Percentiles rank a stretch among this genome's conserved stretches.
These are phyloP conservation scores for Baccha elongata DNA, from an alignment of 2,888 invertebrate species.

Conservation along the genomic window DNA sequence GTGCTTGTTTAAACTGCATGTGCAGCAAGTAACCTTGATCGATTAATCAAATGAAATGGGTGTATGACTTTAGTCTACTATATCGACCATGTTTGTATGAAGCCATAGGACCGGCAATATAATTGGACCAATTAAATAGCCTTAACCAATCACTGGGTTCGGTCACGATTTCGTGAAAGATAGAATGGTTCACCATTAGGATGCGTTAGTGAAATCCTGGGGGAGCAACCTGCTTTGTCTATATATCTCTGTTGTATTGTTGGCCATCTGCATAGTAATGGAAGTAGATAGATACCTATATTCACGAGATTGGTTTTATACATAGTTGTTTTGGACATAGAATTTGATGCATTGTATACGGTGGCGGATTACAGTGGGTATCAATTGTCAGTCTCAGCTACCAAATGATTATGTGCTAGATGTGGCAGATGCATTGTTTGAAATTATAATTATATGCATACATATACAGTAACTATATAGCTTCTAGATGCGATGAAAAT, in stretches of 20 bases:
- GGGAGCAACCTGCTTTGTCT: constrained; percentile 65
- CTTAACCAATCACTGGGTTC: constrained; percentile 70
- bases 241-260: constrained; percentile 32
- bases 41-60: constrained; percentile 73
- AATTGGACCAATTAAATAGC: constrained; percentile 72
- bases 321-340: constrained; percentile 10
- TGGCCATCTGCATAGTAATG: constrained; percentile 68
- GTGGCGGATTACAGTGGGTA: constrained; percentile 25
- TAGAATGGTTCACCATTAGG: constrained; percentile 61
- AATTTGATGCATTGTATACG: constrained; percentile 3
- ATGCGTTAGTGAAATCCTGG: constrained; percentile 59
- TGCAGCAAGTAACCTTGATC: constrained; percentile 70
- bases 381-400: constrained; percentile 67
- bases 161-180: constrained; percentile 72
- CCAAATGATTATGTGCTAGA: constrained; percentile 65
- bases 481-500: constrained; percentile 10
- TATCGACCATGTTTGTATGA: constrained; percentile 47
- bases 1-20: constrained; percentile 65
- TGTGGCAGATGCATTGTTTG: constrained; percentile 44
- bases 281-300: constrained; percentile 23
- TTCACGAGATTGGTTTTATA: constrained; percentile 42
- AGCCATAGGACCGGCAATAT: constrained; percentile 67
- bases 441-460: too few relatives aligned
- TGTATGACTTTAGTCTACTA: constrained; percentile 66
- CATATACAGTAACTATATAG: background rate